Evolutionary conservation across 2,797 vertebrate genomes (phyloP), one percentile per base, ranked within the genome.

Genomic region (Coregonus suidteri): DNA sequence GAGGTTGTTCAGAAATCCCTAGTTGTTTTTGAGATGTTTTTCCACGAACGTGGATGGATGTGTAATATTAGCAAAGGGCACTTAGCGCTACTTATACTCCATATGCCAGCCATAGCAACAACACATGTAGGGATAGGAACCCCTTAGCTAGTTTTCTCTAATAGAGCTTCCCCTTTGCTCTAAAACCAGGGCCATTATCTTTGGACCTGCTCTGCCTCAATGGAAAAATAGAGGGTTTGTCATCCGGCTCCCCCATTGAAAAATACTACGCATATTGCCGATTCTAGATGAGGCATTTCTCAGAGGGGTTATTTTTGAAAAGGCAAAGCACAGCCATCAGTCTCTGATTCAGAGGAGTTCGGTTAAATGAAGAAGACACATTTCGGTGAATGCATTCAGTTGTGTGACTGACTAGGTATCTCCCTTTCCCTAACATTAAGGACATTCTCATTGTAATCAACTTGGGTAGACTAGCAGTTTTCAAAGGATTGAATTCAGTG

Each of bases 151-250:
- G 66, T 67, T 67, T 30, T 34, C 30, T 35, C 34, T 4, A 71
- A n/a, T 71, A 47, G 41, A 20, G 41, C n/a, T 51, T 71, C 18
- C 69, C 52, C 18, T 71, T 71, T 51, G 4, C 2, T 52, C 69
- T 71, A 71, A 47, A 52, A 25, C n/a, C 47, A 52, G 69, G 4
- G 47, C 69, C 41, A 51, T 71, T 71, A 71, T 47, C n/a, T 13
- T 20, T 25, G 18, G 37, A 37, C 6, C 18, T 37, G n/a, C 18
- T 47, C 35, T 64, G 9, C 18, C 34, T 41, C 34, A 70, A 66
- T 0, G 41, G 41, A 66, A 30, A 14, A 66, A 66, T 30, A 65
- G 6, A 2, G 41, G 2, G 30, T 67, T 68, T 15, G 31, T 37
- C 37, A 51, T 71, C 69, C 9, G 7, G 3, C 41, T 25, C n/a